These are phyloP conservation scores for Grantiella picta DNA, from an alignment of 2,113 vertebrate species.

Conservation along the genomic window DNA sequence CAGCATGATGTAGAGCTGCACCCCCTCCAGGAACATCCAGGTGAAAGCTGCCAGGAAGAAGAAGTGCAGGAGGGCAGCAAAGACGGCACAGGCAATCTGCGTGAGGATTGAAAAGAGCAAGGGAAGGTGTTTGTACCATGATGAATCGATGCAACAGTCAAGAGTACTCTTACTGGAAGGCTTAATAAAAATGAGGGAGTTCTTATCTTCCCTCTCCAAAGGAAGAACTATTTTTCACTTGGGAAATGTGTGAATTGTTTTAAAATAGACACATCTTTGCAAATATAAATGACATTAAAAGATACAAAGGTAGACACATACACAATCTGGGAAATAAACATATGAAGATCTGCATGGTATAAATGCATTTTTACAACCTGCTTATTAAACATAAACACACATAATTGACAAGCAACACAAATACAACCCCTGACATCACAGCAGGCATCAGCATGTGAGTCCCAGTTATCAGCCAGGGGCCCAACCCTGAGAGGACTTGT, in stretches of 20 bases:
- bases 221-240: neutral
- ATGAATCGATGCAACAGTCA: neutral
- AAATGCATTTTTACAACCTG: neutral
- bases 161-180: neutral
- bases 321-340: neutral
- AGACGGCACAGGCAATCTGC: slow-evolving; percentile 93
- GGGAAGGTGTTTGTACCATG: neutral
- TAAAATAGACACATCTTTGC: neutral
- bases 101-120: neutral
- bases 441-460: neutral
- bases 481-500: neutral
- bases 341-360: neutral
- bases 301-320: neutral
- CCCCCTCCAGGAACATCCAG: slow-evolving; percentile 98
- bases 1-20: slow-evolving; percentile 98
- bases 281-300: neutral
- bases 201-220: neutral
- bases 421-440: neutral
- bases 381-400: neutral
- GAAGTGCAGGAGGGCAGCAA: slow-evolving; percentile 96
- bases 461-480: neutral
- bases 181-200: neutral
- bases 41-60: slow-evolving; percentile 99
- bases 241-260: neutral
- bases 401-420: neutral